A percentile compares a stretch with the other conserved stretches of the same genome.
Conservation (phyloP, 2,113 vertebrate genomes). For the Paraplagusia blochii region DNA sequence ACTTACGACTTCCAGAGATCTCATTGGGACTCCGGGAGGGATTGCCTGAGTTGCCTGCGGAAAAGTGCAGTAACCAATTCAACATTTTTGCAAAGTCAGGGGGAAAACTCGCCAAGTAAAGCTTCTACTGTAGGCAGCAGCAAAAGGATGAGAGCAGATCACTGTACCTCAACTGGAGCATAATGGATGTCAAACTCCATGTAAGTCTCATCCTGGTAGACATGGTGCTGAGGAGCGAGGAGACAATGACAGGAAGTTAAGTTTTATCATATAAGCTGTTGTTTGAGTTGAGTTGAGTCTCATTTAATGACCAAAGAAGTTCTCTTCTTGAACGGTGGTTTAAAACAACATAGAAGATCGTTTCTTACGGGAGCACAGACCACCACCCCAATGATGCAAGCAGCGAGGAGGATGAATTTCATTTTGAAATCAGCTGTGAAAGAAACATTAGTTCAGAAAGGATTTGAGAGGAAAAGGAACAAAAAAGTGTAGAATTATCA, state of each 20-base stretch:
- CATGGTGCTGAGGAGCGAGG: neutral
- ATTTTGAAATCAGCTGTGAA: slow-evolving; percentile 53
- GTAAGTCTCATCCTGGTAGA: slow-evolving; percentile 30
- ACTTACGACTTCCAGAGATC: slow-evolving; percentile 50
- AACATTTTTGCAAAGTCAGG: neutral
- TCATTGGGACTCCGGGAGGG: slow-evolving; percentile 39
- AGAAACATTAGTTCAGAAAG: slow-evolving; percentile 8
- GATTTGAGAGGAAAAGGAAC: neutral
- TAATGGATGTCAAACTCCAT: slow-evolving; percentile 55
- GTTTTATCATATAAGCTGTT: neutral
- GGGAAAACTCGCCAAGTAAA: too few species aligned
- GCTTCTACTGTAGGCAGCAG: too few species aligned
- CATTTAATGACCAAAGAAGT: too few species aligned
- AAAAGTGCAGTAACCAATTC: neutral
- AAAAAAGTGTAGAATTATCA: neutral
- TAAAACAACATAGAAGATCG: neutral
- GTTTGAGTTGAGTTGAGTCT: too few species aligned
- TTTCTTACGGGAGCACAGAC: slow-evolving; percentile 61
- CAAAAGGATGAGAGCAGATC: too few species aligned
- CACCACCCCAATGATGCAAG: slow-evolving; percentile 56
- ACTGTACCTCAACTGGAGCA: slow-evolving; percentile 52
- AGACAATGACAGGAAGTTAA: neutral
- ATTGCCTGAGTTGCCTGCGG: slow-evolving; percentile 38
- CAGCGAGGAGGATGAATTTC: slow-evolving; percentile 52
- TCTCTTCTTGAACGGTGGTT: too few species aligned